These are phyloP conservation scores for Drosophila suboccidentalis DNA, from an alignment of 2,888 invertebrate genomes.

Conservation along the genomic window DNA sequence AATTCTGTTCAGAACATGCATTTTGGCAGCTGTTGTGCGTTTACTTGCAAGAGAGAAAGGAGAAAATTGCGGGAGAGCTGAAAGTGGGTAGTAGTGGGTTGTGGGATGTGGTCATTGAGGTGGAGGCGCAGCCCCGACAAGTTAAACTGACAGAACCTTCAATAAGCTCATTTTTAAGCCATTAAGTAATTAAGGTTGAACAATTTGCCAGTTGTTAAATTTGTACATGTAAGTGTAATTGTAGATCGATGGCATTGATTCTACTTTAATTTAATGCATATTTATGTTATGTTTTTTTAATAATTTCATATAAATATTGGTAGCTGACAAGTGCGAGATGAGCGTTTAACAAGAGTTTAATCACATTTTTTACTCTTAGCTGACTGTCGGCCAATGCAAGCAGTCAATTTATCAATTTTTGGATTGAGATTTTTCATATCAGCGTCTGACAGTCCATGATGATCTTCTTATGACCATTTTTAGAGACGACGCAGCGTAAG, in stretches of 20 bases:
- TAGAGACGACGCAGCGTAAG: neutral
- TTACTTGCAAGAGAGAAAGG: constrained; percentile 48
- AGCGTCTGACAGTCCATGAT: neutral
- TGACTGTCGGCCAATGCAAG: neutral
- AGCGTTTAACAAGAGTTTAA: constrained; percentile 2
- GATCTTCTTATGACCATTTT: neutral
- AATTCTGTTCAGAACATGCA: constrained; percentile 72
- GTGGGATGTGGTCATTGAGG: constrained; percentile 33
- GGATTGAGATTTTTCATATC: neutral
- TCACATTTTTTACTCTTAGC: neutral
- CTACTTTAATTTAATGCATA: constrained; percentile 31
- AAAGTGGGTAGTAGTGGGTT: neutral
- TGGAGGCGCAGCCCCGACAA: constrained; percentile 38
- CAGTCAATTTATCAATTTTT: neutral
- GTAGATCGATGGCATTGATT: constrained; percentile 31
- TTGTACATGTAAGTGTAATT: constrained; percentile 21
- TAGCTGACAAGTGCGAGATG: neutral
- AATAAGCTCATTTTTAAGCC: constrained; percentile 71
- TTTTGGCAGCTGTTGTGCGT: constrained; percentile 56
- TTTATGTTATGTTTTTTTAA: constrained; percentile 25
- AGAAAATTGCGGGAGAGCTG: constrained; percentile 40
- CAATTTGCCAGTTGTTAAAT: constrained; percentile 53
- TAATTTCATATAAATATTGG: constrained; percentile 12
- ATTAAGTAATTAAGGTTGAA: constrained; percentile 75
- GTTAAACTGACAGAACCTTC: constrained; percentile 60